Evolutionary conservation across 2,113 vertebrate genomes (phyloP), one percentile per base, ranked within the genome.

Genomic region (Melospiza melodia): DNA sequence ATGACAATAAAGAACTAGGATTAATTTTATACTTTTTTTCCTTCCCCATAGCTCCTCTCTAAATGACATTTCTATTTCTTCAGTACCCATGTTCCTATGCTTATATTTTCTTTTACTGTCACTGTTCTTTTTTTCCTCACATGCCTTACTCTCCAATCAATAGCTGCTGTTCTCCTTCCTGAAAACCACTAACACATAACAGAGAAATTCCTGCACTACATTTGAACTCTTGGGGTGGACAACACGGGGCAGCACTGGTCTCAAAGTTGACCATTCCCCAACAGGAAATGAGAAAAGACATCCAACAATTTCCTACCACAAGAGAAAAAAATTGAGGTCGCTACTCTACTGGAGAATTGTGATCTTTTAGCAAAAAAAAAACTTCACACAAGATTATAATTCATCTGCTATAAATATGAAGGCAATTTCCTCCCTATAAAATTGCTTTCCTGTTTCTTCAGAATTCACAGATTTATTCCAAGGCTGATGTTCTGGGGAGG

Each of bases 281-380:
- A 21, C 4, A 85, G 73, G 61, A 94, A 94, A 93, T 86, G 31
- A 97, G 68, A 90, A 96, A 96, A 92, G 24, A 41, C 44, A 67
- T 49, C 14, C 63, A 91, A 83, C 23, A 71, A 30, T 93, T 85
- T 71, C 79, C 33, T 86, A 78, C 25, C 55, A 61, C 9, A 72
- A 33, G 15, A 81, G 9, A 23, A 84, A 91, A 91, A 90, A 93
- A 92, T 43, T 95, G 82, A 88, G 76, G 63, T 93, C 27, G 1
- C 21, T 67, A n/a, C 15, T 83, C 17, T 93, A 51, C 68, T 72
- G 54, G 8, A 77, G 41, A 75, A 80, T n/a, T 49, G 44, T 37
- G 17, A 75, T 86, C 39, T 73, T 89, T 77, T 48, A 25, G 33
- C 6, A 31, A 84, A 27, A 27, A 58, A 14, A 58, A 37, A 12